These are phyloP conservation scores for Asobara japonica DNA, from an alignment of 1,140 invertebrate genomes.

Conservation along the genomic window DNA sequence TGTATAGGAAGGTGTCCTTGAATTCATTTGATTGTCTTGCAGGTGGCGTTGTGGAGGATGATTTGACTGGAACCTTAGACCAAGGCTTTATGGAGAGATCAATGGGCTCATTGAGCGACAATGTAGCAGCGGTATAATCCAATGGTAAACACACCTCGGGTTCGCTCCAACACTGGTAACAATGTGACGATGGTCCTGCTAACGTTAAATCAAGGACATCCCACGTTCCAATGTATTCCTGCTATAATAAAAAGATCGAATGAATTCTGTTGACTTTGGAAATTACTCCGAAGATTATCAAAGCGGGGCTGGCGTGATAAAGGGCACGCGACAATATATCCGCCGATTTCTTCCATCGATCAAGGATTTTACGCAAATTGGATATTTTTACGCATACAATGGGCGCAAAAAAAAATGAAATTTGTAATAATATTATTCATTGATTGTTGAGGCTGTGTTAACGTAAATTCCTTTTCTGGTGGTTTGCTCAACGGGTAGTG, in stretches of 20 bases:
- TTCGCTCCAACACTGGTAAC: neutral
- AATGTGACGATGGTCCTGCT: constrained; percentile 15
- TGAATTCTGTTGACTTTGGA: neutral
- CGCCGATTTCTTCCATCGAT: too few relatives aligned
- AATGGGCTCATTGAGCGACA: constrained; percentile 31
- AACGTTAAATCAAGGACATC: constrained; percentile 30
- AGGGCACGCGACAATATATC: too few relatives aligned
- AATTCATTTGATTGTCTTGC: constrained; percentile 30
- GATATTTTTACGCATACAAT: too few relatives aligned
- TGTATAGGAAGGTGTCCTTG: constrained; percentile 55
- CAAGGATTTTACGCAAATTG: too few relatives aligned
- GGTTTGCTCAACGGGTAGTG: too few relatives aligned
- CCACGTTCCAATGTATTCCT: constrained; percentile 11
- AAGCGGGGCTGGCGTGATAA: neutral
- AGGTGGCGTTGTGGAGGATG: neutral
- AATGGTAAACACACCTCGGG: constrained; percentile 10
- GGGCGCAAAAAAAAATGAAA: too few relatives aligned
- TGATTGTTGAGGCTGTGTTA: too few relatives aligned
- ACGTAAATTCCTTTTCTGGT: too few relatives aligned
- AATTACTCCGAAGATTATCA: neutral
- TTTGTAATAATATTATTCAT: too few relatives aligned
- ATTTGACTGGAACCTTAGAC: neutral
- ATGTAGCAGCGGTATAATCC: neutral
- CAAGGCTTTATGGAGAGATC: constrained; percentile 34
- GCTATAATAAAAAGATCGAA: constrained; percentile 7